phyloP scores from a whole-genome alignment of 2,888 invertebrate species.

The Mechanitis messenoides region DNA sequence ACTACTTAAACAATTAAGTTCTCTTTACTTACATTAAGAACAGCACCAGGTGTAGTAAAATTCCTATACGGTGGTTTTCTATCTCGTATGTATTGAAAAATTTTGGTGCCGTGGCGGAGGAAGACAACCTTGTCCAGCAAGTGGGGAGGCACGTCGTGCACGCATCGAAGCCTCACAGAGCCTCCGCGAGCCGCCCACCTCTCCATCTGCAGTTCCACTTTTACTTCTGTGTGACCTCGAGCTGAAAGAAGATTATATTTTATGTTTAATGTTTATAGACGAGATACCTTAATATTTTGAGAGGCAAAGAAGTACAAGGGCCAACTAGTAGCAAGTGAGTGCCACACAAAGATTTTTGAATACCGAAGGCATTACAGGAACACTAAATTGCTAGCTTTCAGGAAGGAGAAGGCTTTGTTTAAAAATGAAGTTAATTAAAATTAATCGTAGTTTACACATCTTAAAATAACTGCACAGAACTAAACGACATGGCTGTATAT shows the following conservation, averaged over 20 bases:
- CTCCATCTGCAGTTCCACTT: slow-evolving; percentile 81
- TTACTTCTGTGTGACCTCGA: slow-evolving; percentile 73
- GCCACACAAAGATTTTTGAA: no score
- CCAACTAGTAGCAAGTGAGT: no score
- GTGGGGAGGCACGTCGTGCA: slow-evolving; percentile 84
- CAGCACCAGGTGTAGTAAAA: slow-evolving; percentile 82
- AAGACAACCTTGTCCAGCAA: slow-evolving; percentile 88
- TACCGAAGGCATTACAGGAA: no score
- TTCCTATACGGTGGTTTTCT: slow-evolving; percentile 84
- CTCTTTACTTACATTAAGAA: slow-evolving; percentile 82
- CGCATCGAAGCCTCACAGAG: slow-evolving; percentile 83
- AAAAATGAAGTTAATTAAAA: no score
- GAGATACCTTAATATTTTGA: no score
- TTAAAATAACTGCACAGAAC: no score
- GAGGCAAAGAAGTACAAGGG: no score
- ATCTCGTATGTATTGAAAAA: slow-evolving; percentile 88
- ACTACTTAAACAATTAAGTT: background rate
- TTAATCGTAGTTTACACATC: no score
- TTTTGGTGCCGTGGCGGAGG: slow-evolving; percentile 82
- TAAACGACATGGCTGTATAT: no score
- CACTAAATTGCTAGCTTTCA: no score
- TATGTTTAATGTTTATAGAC: no score
- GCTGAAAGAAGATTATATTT: slow-evolving; percentile 41
- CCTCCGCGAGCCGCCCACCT: slow-evolving; percentile 84
- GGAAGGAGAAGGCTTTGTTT: no score